Evolutionary conservation across 2,113 vertebrate species (phyloP), one percentile per base, ranked within the genome.

Genomic region (Herpetotheres cachinnans): DNA sequence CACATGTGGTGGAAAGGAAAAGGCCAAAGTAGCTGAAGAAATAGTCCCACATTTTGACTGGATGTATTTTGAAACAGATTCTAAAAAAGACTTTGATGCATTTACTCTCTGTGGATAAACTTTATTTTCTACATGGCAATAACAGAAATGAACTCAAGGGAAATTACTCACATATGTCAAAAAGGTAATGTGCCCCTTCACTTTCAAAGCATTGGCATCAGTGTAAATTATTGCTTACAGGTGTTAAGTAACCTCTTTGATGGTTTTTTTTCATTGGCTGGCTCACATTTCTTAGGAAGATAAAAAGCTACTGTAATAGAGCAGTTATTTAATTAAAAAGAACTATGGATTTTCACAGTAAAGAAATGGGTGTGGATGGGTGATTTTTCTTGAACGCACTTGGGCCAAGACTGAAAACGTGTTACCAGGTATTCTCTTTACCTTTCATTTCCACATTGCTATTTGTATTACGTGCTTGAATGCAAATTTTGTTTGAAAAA

Each of bases 201-300:
- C 49, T 91, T 96, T 96, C 91, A 97, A 97, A 96, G 89, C 26
- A 17, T 73, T 97, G 96, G 95, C 89, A 91, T 97, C 56, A 76
- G 81, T 21, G 56, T 94, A 95, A 96, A 96, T 96, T 97, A 97
- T 95, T 95, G 91, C 95, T 95, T 95, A 93, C 92, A 97, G 91
- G 94, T 97, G 91, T 72, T 94, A 97, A 97, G 61, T 94, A 96
- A 89, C 80, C n/a, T 86, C 92, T 97, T 97, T 97, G 96, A 97
- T 95, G 72, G 1, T 24, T 91, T 95, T 86, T 86, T 84, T 86
- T 94, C 44, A 97, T 94, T 97, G 91, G 49, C 86, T 95, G 92
- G 82, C 89, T 96, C 80, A 86, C 80, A 95, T 97, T 96, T 92
- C 73, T 96, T 72, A 52, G 54, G 65, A 79, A 97, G 95, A 96